These are phyloP conservation scores for Scolopax bukidnonensis DNA, from an alignment of 2,797 vertebrate species.

Conservation along the genomic window DNA sequence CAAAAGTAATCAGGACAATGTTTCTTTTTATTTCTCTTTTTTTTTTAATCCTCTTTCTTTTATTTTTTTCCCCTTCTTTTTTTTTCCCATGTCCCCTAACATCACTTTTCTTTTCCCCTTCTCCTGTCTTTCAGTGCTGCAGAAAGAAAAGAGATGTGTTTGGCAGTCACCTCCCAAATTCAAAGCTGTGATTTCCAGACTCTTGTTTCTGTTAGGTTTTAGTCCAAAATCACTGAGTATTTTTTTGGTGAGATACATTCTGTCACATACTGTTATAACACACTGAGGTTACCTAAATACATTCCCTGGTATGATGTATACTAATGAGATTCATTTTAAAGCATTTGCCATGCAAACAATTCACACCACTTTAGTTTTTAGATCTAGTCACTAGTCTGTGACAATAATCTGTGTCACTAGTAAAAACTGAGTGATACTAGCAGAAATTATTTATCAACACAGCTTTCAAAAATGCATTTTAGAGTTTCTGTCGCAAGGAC, in stretches of 20 bases:
- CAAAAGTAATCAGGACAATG: background rate
- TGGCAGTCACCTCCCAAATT: background rate
- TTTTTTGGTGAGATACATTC: background rate
- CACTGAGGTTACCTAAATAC: background rate
- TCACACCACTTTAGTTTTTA: background rate
- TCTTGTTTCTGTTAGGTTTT: background rate
- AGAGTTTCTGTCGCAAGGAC: background rate
- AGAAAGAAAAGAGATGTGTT: background rate
- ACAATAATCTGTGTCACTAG: background rate
- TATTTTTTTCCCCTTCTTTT: background rate
- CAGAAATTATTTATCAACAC: background rate
- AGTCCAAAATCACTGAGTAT: background rate
- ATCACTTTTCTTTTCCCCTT: no score
- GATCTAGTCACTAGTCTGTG: no score
- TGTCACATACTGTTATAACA: background rate
- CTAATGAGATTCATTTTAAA: background rate
- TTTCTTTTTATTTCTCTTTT: accelerated
- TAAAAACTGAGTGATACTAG: background rate
- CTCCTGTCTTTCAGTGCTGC: background rate
- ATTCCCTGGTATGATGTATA: background rate
- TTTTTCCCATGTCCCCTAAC: background rate
- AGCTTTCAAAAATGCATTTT: background rate
- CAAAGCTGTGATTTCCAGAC: background rate
- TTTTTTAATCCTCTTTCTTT: no score
- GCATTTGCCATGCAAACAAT: background rate